These are phyloP conservation scores for Cherax destructor DNA, from an alignment of 1,140 invertebrate species.

Conservation along the genomic window DNA sequence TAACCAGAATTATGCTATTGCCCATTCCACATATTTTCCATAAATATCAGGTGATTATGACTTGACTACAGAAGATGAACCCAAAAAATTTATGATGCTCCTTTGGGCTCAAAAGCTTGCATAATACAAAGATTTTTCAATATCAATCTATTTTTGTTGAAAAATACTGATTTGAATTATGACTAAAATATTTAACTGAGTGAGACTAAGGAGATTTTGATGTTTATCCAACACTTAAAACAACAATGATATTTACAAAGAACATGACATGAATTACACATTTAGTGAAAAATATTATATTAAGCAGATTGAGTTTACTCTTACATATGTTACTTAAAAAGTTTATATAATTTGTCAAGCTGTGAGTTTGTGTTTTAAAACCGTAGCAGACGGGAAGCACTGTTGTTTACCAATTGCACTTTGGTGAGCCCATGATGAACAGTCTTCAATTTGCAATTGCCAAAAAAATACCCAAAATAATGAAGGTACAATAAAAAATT, in stretches of 20 bases:
- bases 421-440: too few relatives aligned
- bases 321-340: background rate
- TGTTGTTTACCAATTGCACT: too few relatives aligned
- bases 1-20: background rate
- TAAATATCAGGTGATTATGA: background rate
- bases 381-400: background rate
- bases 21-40: background rate
- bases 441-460: too few relatives aligned
- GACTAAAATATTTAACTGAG: background rate
- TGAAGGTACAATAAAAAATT: too few relatives aligned
- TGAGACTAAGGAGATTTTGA: constrained; percentile 15
- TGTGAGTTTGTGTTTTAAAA: background rate
- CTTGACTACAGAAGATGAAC: background rate
- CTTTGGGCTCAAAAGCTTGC: background rate
- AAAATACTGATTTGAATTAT: background rate
- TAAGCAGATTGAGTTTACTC: background rate
- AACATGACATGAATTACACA: constrained; percentile 25
- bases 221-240: constrained; percentile 27
- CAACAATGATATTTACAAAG: constrained; percentile 14
- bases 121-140: background rate
- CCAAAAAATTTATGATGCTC: background rate
- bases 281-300: background rate
- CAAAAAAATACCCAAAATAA: too few relatives aligned
- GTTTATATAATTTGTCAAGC: background rate
- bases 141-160: background rate